Evolutionary conservation across 2,888 invertebrate species (phyloP).

Genomic region (Smittia aterrima): DNA sequence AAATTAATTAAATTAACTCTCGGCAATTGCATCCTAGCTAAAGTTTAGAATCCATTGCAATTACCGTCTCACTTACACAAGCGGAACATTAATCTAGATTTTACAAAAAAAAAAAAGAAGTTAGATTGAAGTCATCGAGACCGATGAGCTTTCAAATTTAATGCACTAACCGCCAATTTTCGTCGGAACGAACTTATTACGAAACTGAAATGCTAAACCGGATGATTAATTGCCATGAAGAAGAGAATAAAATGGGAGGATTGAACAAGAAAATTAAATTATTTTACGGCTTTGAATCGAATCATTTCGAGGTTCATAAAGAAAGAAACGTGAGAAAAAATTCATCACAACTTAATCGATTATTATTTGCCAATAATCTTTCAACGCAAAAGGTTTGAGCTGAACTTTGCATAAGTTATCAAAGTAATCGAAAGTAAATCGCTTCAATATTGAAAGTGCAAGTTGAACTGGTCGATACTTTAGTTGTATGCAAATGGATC

Average conservation of each 20-base stretch:
- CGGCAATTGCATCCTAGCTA: not conserved
- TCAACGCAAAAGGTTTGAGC: not conserved
- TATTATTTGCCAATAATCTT: not conserved
- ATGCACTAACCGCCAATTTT: not conserved
- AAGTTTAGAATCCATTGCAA: not conserved
- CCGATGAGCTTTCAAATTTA: not conserved
- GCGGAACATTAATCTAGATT: not conserved
- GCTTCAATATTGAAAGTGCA: not conserved
- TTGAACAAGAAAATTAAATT: not conserved
- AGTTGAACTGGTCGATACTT: not conserved
- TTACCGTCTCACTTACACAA: not conserved
- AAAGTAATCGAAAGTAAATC: not conserved
- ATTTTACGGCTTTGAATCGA: not conserved
- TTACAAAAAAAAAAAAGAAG: not conserved
- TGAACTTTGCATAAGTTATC: too few relatives aligned
- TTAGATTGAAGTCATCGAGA: not conserved
- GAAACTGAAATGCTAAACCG: not conserved
- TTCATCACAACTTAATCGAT: not conserved
- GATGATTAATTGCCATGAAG: slow-evolving; percentile 18
- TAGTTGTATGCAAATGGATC: too few relatives aligned
- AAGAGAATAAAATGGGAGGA: slow-evolving; percentile 1
- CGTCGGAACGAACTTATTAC: not conserved
- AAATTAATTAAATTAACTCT: slow-evolving; percentile 15
- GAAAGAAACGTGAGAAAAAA: slow-evolving; percentile 13
- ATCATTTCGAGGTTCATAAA: not conserved